Conservation (phyloP, 2,888 invertebrate species). For the Germaria angustata region DNA sequence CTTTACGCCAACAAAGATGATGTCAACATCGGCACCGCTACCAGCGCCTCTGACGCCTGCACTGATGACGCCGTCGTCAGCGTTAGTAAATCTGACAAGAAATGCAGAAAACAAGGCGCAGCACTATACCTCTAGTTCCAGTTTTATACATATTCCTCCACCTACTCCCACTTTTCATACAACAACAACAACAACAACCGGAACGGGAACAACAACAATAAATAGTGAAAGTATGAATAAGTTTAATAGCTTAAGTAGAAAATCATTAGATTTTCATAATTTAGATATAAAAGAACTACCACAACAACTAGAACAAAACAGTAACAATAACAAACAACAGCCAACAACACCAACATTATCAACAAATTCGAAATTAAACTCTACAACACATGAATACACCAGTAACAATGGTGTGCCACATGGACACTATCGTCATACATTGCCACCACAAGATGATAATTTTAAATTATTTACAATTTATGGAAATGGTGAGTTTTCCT, state of each 20-base stretch:
- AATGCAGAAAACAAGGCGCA: slow-evolving; percentile 30
- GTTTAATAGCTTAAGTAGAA: slow-evolving; percentile 68
- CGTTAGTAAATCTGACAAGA: slow-evolving; percentile 7
- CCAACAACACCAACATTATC: slow-evolving; percentile 61
- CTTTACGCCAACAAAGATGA: slow-evolving; percentile 50
- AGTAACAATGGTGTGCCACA: slow-evolving; percentile 74
- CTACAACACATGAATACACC: slow-evolving; percentile 71
- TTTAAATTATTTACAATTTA: slow-evolving; percentile 80
- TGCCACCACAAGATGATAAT: slow-evolving; percentile 77
- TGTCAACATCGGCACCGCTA: neutral
- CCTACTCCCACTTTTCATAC: slow-evolving; percentile 3
- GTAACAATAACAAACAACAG: slow-evolving; percentile 59
- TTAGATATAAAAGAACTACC: slow-evolving; percentile 66
- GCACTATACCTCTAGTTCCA: slow-evolving; percentile 44
- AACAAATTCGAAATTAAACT: slow-evolving; percentile 65
- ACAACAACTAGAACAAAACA: slow-evolving; percentile 58
- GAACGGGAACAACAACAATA: too few species aligned
- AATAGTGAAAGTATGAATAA: slow-evolving; percentile 68
- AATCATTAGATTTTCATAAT: slow-evolving; percentile 73
- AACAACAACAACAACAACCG: slow-evolving; percentile 16
- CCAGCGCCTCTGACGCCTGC: neutral
- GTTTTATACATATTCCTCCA: slow-evolving; percentile 50
- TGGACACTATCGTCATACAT: slow-evolving; percentile 73
- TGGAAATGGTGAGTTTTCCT: slow-evolving; percentile 80
- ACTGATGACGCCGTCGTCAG: slow-evolving; percentile 15